phyloP scores from a whole-genome alignment of 2,113 vertebrate genomes.

The Acrocephalus arundinaceus region DNA sequence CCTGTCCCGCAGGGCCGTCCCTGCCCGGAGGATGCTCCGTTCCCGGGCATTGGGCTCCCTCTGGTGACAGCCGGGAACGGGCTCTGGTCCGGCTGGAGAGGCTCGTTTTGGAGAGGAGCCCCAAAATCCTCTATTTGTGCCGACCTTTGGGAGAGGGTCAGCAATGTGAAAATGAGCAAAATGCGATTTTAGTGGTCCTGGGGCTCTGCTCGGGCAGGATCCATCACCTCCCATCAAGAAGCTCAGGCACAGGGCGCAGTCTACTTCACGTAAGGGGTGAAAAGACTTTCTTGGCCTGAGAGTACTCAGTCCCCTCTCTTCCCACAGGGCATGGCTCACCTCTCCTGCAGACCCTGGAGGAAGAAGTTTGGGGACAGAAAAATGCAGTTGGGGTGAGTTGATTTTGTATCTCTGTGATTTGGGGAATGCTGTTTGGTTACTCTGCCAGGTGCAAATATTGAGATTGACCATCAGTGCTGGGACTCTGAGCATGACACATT shows the following conservation, averaged over 20 bases:
- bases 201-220: not conserved
- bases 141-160: fast-evolving
- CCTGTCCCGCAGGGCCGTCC: not conserved
- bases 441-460: not conserved
- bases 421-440: not conserved
- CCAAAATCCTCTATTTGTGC: fast-evolving
- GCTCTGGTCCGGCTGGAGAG: fast-evolving
- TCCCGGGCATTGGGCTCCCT: slow-evolving; percentile 24
- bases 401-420: not conserved
- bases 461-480: not conserved
- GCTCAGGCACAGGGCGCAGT: fast-evolving
- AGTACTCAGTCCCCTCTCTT: not conserved
- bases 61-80: not conserved
- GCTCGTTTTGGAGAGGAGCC: fast-evolving
- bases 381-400: not conserved
- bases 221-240: not conserved
- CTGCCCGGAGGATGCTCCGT: not conserved
- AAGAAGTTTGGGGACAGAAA: not conserved
- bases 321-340: not conserved
- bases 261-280: fast-evolving
- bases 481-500: fast-evolving
- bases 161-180: fast-evolving
- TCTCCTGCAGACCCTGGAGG: not conserved
- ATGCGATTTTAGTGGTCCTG: not conserved
- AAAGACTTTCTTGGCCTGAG: not conserved